Base-by-base conservation (phyloP, 2,888 invertebrate genomes). In the Drosophila setosimentum region DNA sequence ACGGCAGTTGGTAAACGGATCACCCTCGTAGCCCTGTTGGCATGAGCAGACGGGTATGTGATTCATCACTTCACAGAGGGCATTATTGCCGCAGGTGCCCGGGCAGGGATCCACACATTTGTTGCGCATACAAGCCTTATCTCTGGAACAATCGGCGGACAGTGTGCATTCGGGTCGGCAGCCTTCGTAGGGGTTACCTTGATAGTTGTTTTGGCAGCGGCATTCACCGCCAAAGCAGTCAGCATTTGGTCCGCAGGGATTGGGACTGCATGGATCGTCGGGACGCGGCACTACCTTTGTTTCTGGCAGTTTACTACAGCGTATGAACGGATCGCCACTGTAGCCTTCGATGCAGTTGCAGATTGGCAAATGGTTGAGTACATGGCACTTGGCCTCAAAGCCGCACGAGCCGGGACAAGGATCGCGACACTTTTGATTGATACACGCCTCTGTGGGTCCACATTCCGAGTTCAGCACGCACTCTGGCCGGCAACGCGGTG, bases 361-460 rank as follows among this genome's bases (percentile, higher is more conserved):
- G 83, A 96, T 96, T 1, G 97, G 96, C 89, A 96, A 94, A 87
- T 96, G 96, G 67, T 95, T 95, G 21, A 96, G 94, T 21, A 96
- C 96, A 80, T 95, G 94, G 82, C 97, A 97, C 73, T 95, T 94
- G 11, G 97, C 94, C 91, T 96, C 96, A 21, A 96, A 94, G 21
- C 97, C 97, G 86, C 97, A 97, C 0, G 97, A 97, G 13, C 97
- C 97, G 18, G 96, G 95, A 80, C 97, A 97, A 32, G 97, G 97
- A 93, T 97, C 96, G 91, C 95, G 94, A 92, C 97, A 97, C 93
- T 95, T 96, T 91, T 96, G 96, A 88, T 96, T 95, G 45, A 97
- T 95, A 85, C 97, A 96, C 13, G 97, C 96, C 68, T 96, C 94
- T 59, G 96, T 95, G 71, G 96, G 96, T 54, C 96, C 95, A 90